Evolutionary conservation across 2,888 invertebrate genomes (phyloP).

Genomic region (Ernsta delagoae): DNA sequence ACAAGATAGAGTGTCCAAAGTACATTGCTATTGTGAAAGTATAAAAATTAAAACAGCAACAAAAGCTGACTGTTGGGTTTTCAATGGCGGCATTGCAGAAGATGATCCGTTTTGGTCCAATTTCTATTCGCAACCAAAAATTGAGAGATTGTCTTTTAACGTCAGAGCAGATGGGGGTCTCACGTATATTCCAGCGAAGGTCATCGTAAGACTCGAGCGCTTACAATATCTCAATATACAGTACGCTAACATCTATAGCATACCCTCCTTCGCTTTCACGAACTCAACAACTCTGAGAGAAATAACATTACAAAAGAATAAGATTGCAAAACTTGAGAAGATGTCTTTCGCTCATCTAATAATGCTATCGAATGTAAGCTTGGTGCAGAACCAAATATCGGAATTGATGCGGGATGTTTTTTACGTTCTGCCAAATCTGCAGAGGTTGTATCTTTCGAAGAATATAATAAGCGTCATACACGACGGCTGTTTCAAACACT

Average conservation of each 20-base stretch:
- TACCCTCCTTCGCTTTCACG: slow-evolving; percentile 90
- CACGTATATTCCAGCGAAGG: slow-evolving; percentile 89
- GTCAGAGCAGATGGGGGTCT: slow-evolving; percentile 88
- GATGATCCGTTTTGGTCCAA: slow-evolving; percentile 90
- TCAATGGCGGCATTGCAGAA: slow-evolving; percentile 88
- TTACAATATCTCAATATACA: slow-evolving; percentile 88
- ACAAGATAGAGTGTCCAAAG: slow-evolving; percentile 81
- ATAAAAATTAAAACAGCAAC: slow-evolving; percentile 85
- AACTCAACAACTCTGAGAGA: slow-evolving; percentile 89
- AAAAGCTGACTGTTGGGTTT: slow-evolving; percentile 91
- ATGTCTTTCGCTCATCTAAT: slow-evolving; percentile 91
- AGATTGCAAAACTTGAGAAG: slow-evolving; percentile 88
- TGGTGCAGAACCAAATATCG: slow-evolving; percentile 91
- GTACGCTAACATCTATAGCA: slow-evolving; percentile 89
- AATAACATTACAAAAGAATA: slow-evolving; percentile 89
- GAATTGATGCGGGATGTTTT: slow-evolving; percentile 91
- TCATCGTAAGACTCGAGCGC: slow-evolving; percentile 87
- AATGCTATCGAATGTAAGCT: slow-evolving; percentile 88
- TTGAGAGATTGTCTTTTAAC: slow-evolving; percentile 88
- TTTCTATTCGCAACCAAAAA: slow-evolving; percentile 89
- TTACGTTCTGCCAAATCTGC: slow-evolving; percentile 89
- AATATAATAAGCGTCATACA: slow-evolving; percentile 94
- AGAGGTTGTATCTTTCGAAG: slow-evolving; percentile 91
- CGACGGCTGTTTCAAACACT: slow-evolving; percentile 92
- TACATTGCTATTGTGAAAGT: slow-evolving; percentile 88